A percentile compares a stretch with the other conserved stretches of the same genome.
Conservation (phyloP, 1,140 invertebrate species). For the Trypoxylus dichotomus region DNA sequence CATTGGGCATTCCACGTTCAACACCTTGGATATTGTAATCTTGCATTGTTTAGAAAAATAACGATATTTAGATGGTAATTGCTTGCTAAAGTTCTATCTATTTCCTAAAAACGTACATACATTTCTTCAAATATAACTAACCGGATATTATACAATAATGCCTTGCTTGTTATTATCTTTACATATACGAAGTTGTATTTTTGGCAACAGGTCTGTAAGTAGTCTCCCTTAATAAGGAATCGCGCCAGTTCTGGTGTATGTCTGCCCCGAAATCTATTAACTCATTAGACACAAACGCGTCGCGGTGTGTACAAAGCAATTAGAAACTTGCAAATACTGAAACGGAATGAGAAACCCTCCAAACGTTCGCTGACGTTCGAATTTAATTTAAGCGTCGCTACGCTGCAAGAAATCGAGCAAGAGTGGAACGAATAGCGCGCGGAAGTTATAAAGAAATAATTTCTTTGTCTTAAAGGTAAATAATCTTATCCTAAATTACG, state of each 20-base stretch:
- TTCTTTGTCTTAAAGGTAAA: conserved; percentile 24
- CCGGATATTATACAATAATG: too few relatives aligned
- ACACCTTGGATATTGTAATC: too few relatives aligned
- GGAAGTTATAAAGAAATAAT: conserved; percentile 15
- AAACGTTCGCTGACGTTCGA: background rate
- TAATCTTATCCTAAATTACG: conserved; percentile 23
- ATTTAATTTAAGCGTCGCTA: background rate
- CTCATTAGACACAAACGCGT: conserved; percentile 3
- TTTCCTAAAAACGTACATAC: too few relatives aligned
- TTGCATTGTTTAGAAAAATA: too few relatives aligned
- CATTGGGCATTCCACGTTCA: too few relatives aligned
- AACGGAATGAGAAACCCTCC: background rate
- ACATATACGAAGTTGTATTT: background rate
- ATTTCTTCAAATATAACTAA: too few relatives aligned
- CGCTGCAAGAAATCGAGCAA: background rate
- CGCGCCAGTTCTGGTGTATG: background rate
- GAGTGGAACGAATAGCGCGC: background rate
- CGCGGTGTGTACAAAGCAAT: conserved; percentile 15
- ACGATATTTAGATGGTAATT: too few relatives aligned
- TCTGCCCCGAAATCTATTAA: background rate
- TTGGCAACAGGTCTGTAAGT: background rate
- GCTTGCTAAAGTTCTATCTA: too few relatives aligned
- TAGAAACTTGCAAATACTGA: conserved; percentile 18
- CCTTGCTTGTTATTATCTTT: too few relatives aligned
- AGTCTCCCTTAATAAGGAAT: background rate